These are phyloP conservation scores for Batillaria attramentaria DNA, from an alignment of 1,140 invertebrate species.

Conservation along the genomic window DNA sequence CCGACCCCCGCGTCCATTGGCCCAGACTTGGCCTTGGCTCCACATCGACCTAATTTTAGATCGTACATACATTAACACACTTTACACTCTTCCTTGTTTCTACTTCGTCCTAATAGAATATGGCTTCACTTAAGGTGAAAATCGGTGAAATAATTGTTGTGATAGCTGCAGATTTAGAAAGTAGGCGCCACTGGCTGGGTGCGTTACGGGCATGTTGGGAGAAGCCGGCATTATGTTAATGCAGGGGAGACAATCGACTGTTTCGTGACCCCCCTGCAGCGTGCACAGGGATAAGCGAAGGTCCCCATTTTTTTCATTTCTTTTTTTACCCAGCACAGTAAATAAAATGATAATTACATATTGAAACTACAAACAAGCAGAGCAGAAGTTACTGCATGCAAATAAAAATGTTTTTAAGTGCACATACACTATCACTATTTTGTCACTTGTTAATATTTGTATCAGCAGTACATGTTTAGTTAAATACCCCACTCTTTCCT, in stretches of 20 bases:
- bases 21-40: constrained; percentile 18
- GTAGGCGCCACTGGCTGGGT: too few relatives aligned
- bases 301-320: not conserved
- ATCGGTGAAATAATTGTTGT: not conserved
- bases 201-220: not conserved
- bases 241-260: constrained; percentile 9
- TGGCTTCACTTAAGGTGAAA: not conserved
- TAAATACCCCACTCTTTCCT: too few relatives aligned
- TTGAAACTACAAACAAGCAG: not conserved
- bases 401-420: not conserved
- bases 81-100: not conserved
- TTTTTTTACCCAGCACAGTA: not conserved
- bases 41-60: constrained; percentile 24
- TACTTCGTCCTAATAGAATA: too few relatives aligned
- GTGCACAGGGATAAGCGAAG: not conserved
- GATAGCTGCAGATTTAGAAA: constrained; percentile 5
- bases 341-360: not conserved
- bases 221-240: constrained; percentile 4
- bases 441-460: too few relatives aligned
- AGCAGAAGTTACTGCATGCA: not conserved
- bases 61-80: constrained; percentile 8
- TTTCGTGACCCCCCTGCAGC: too few relatives aligned
- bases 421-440: not conserved
- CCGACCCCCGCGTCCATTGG: not conserved
- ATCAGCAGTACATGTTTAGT: too few relatives aligned